Evolutionary conservation across 2,113 vertebrate genomes (phyloP), one percentile per base, ranked within the genome.

Genomic region (Amblyopsis rosae): DNA sequence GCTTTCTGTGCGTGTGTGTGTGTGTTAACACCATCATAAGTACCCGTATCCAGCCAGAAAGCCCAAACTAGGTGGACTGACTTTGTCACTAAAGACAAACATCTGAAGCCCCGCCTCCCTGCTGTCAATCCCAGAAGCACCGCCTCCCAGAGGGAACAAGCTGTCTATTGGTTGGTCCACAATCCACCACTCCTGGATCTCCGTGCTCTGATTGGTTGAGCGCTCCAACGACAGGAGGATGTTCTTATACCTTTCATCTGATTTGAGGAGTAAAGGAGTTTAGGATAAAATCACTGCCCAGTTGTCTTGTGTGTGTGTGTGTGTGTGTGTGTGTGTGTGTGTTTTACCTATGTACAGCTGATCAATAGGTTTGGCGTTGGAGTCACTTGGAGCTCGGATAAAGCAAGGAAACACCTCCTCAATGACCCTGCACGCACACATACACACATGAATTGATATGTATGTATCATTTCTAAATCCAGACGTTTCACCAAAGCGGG

Each of bases 11-110:
- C 9, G 58, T 45, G 58, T 6, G 13, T 33, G 54, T 49, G 8
- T 35, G 8, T 70, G 59, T 94, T 19, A 19, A 26, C 26, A 26
- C 26, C 26, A 19, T 19, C 19, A 26, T 26, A 26, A 0, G 94
- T 93, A 98, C 96, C 96, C 96, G 12, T 97, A 98, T 81, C 96
- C 96, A 56, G 96, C 96, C 68, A 98, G 90, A 83, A 98, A 98
- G 79, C 96, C 95, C 72, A 98, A 92, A 75, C 96, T 98, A 0
- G 96, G 96, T 53, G 96, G 96, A 70, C 95, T 97, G 84, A 98
- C 95, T 95, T 97, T 97, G 80, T 97, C 96, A 76, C 95, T 98
- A 86, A 97, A 97, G 69, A 97, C 92, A 57, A 94, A 91, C 68
- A 98, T 87, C 71, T 96, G 93, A 74, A 95, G 92, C 73, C 91